Evolutionary conservation across 2,888 invertebrate genomes (phyloP), one percentile per base, ranked within the genome.

Genomic region (Hyppa rectilinea): DNA sequence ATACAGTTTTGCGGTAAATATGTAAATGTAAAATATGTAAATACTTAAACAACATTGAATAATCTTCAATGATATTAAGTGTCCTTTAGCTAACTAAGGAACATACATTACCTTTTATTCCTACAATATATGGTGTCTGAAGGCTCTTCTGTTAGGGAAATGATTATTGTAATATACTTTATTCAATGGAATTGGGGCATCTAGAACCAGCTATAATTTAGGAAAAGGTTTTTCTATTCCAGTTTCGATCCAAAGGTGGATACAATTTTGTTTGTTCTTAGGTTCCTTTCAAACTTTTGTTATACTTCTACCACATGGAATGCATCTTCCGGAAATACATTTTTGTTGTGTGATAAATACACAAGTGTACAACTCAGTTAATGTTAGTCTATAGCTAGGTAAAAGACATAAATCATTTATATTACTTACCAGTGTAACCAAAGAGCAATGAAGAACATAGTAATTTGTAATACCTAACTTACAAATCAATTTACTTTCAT

Each of bases 391-490:
- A 60, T 36, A 43, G 36, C 40, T 29, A 23, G 43, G 29, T 68
- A 29, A 17, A 49, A 43, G 29, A 59, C 23, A 40, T 73, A 26
- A 26, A 60, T 60, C 40, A 55, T 49, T 31, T 31, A 31, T 49
- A 55, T 55, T n/a, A 31, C 49, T 61, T 12, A 47, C 60, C n/a
- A 26, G 43, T 43, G 38, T 34, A 56, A 26, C n/a, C 23, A 61
- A 75, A 78, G 56, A 74, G 60, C 61, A 74, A 71, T 61, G 60
- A 50, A 45, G 55, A 78, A 78, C 36, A 49, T 59, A 17, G 70
- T 14, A 4, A 38, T 38, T 52, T 26, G n/a, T 45, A 38, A 31
- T 17, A 49, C 40, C 20, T 60, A 49, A 47, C 20, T 60, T 34
- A 38, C 10, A 36, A 20, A n/a, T 36, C 14, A 43, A 23, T 34